Evolutionary conservation across 2,113 vertebrate species (phyloP).

Genomic region (Pseudorhombus dupliciocellatus): DNA sequence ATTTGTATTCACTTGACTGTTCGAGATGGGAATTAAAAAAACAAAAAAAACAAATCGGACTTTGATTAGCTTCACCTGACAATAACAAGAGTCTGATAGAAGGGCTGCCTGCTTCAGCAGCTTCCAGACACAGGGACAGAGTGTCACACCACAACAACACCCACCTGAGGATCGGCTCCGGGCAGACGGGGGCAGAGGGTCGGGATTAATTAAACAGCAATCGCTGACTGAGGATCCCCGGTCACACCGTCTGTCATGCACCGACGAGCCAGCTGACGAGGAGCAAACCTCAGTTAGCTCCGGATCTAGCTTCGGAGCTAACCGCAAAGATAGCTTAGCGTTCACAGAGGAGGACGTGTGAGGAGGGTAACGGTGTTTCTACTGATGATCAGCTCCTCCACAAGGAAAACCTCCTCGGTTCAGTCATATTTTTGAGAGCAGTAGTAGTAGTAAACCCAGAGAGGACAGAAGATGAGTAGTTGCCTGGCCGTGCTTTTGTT

Average conservation of each 20-base stretch:
- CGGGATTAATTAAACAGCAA: constrained; percentile 10
- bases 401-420: neutral
- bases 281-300: neutral
- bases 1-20: too few species aligned
- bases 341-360: constrained; percentile 26
- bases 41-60: neutral
- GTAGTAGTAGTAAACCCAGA: neutral
- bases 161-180: constrained; percentile 36
- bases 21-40: neutral
- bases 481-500: constrained; percentile 23
- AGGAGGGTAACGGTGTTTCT: constrained; percentile 1
- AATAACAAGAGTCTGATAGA: neutral
- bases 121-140: neutral
- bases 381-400: constrained; percentile 1
- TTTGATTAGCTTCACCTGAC: neutral
- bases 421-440: constrained; percentile 46
- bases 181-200: neutral
- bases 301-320: constrained; percentile 28
- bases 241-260: constrained; percentile 7
- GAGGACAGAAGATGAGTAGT: neutral
- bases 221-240: constrained; percentile 21
- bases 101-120: neutral
- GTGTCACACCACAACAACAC: neutral
- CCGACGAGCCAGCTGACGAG: constrained; percentile 15
- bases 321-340: constrained; percentile 59